Conservation (phyloP, 92 coral and sea anemone genomes). For the Siderastrea siderea region DNA sequence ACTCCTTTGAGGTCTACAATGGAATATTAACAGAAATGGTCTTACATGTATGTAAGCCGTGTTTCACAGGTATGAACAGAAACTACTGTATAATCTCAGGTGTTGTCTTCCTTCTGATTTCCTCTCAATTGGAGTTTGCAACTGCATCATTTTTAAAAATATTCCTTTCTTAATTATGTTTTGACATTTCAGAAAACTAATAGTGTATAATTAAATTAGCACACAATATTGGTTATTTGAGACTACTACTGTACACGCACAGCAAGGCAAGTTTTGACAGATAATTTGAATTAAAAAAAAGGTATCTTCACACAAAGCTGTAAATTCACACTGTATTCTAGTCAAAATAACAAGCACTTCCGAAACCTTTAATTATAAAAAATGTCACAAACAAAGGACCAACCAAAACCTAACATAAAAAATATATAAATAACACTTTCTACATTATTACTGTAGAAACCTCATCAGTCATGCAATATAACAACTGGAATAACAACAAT, state of each 20-base stretch:
- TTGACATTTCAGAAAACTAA: neutral
- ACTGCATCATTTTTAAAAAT: neutral
- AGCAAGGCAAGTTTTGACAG: neutral
- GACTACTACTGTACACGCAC: neutral
- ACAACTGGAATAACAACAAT: neutral
- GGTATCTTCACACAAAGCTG: too few species aligned
- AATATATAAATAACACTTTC: too few species aligned
- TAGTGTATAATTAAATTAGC: neutral
- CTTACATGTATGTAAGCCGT: too few species aligned
- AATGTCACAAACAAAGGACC: neutral
- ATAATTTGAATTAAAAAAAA: neutral
- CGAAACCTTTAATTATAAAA: neutral
- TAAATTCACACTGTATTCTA: neutral
- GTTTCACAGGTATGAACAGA: too few species aligned
- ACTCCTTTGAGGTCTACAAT: too few species aligned
- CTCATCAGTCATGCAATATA: neutral
- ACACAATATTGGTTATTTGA: neutral
- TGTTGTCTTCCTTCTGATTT: neutral
- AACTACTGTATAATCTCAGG: neutral
- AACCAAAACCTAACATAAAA: neutral
- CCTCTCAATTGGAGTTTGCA: too few species aligned
- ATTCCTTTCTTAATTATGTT: neutral
- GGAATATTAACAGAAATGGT: too few species aligned
- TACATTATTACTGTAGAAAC: neutral
- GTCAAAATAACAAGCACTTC: neutral